These are phyloP conservation scores for Danionella dracula DNA, from an alignment of 2,797 vertebrate genomes.

Conservation along the genomic window DNA sequence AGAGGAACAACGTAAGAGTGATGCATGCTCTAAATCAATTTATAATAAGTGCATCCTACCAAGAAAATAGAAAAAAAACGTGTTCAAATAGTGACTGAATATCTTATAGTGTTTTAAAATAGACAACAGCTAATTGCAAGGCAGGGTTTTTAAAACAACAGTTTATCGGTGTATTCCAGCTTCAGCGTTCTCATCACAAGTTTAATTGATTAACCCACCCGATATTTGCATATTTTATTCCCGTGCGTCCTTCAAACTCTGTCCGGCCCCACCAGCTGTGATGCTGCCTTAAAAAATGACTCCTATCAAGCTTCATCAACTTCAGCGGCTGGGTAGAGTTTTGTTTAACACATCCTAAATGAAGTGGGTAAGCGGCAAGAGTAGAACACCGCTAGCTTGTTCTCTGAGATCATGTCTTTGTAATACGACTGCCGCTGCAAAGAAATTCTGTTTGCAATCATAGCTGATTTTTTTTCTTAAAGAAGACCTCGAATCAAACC, in stretches of 20 bases:
- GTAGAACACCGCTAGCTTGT: conserved; percentile 46
- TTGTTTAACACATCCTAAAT: conserved; percentile 66
- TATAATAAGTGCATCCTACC: background rate
- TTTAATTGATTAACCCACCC: conserved; percentile 53
- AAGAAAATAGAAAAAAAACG: too few relatives aligned
- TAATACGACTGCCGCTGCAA: conserved; percentile 44
- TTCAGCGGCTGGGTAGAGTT: conserved; percentile 58
- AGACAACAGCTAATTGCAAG: too few relatives aligned
- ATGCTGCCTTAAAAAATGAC: conserved; percentile 48
- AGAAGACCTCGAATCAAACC: too few relatives aligned
- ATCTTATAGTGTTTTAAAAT: too few relatives aligned
- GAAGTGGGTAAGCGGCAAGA: conserved; percentile 53
- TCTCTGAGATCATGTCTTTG: conserved; percentile 41
- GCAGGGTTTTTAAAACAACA: too few relatives aligned
- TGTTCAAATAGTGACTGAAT: too few relatives aligned
- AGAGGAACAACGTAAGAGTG: conserved; percentile 20
- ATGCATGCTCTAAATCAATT: background rate
- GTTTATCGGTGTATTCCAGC: too few relatives aligned
- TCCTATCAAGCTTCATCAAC: conserved; percentile 67
- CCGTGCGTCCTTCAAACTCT: conserved; percentile 41
- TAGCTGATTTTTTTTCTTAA: conserved; percentile 9
- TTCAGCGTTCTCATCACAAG: conserved; percentile 30
- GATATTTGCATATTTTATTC: conserved; percentile 43
- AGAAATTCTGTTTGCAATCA: conserved; percentile 52
- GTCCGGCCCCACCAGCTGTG: conserved; percentile 48